Conservation (phyloP, 2,888 invertebrate genomes). For the Callyntrura sp. region DNA sequence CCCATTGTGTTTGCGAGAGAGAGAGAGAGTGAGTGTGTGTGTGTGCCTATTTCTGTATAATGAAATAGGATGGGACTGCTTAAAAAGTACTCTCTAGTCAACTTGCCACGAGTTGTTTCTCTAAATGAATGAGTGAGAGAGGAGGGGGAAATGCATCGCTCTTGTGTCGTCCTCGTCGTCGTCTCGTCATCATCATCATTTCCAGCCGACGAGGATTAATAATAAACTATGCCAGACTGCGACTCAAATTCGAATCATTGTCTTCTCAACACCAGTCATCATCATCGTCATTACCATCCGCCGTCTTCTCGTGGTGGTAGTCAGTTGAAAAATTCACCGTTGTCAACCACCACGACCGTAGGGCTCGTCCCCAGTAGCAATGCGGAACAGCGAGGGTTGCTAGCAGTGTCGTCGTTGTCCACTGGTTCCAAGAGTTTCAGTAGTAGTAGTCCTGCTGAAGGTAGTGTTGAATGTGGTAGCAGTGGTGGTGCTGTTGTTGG, state of each 20-base stretch:
- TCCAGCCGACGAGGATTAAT: constrained; percentile 37
- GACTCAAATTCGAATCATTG: constrained; percentile 50
- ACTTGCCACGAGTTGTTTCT: constrained; percentile 36
- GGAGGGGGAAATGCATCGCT: constrained; percentile 71
- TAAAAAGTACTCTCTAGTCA: constrained; percentile 31
- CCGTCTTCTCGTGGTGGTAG: constrained; percentile 18
- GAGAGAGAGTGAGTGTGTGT: no score
- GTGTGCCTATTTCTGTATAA: constrained; percentile 38
- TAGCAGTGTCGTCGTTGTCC: constrained; percentile 42
- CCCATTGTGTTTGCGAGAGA: no score
- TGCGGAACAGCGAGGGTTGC: no score
- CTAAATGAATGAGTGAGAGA: constrained; percentile 50
- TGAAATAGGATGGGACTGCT: constrained; percentile 40
- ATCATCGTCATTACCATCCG: constrained; percentile 32
- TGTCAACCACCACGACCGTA: constrained; percentile 57
- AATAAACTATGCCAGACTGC: constrained; percentile 67
- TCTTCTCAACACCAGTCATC: constrained; percentile 7
- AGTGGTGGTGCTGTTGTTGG: constrained; percentile 46
- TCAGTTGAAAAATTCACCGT: constrained; percentile 63
- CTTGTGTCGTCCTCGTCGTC: constrained; percentile 30
- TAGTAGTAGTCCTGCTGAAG: constrained; percentile 58
- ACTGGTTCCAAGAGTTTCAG: constrained; percentile 57
- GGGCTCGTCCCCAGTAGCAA: no score
- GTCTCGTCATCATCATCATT: constrained; percentile 56
- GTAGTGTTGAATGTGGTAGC: constrained; percentile 40